Conservation (phyloP, 2,888 invertebrate genomes). For the Desoria tigrina region DNA sequence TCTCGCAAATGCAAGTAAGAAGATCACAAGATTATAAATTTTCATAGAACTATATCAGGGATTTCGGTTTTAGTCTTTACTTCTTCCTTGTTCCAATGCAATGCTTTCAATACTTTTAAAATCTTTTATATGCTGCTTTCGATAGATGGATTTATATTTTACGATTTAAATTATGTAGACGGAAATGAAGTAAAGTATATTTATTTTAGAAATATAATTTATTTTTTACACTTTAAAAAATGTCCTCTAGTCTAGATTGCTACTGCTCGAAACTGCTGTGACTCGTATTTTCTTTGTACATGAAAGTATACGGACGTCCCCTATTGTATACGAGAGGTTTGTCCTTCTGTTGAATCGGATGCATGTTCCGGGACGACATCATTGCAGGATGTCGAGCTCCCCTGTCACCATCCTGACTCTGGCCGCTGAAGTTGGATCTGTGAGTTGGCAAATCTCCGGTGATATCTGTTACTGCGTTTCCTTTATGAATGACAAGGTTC, state of each 20-base stretch:
- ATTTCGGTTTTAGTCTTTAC: no score
- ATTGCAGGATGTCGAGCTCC: neutral
- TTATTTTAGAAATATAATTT: no score
- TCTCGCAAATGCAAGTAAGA: no score
- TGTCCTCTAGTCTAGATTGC: no score
- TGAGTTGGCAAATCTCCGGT: neutral
- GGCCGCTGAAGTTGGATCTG: neutral
- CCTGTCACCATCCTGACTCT: neutral
- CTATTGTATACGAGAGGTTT: neutral
- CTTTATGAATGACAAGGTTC: neutral
- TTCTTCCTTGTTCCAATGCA: no score
- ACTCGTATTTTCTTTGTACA: conserved; percentile 4
- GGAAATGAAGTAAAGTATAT: no score
- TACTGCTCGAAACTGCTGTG: conserved; percentile 10
- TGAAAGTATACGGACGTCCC: conserved; percentile 12
- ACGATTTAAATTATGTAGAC: no score
- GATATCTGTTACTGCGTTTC: neutral
- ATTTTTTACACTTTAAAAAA: neutral
- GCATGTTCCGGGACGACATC: neutral
- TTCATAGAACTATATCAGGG: no score
- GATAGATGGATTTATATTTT: no score
- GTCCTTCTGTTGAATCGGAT: neutral
- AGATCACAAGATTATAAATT: no score
- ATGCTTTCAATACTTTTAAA: no score
- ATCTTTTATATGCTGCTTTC: no score